phyloP scores from a whole-genome alignment of 2,888 invertebrate species.

The Apeira syringaria region DNA sequence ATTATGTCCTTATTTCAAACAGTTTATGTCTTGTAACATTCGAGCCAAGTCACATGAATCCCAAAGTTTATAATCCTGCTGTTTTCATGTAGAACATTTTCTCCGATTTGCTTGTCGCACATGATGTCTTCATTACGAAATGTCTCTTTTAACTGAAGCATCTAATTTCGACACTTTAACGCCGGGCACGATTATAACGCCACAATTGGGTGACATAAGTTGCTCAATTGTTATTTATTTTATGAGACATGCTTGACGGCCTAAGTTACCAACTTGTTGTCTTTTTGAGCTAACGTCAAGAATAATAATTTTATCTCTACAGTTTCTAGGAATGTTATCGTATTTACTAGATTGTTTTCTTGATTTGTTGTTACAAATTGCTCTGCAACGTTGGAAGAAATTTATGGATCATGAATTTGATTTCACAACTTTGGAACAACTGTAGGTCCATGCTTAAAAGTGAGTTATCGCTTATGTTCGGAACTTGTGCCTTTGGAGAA shows the following conservation, averaged over 20 bases:
- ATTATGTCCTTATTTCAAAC: constrained; percentile 43
- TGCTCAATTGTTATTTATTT: constrained; percentile 65
- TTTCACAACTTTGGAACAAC: constrained; percentile 31
- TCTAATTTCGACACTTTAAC: constrained; percentile 49
- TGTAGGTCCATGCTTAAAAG: constrained; percentile 33
- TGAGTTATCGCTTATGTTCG: constrained; percentile 52
- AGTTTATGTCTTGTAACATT: constrained; percentile 24
- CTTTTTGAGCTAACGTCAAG: constrained; percentile 9
- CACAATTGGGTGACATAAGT: constrained; percentile 59
- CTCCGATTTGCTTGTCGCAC: constrained; percentile 20
- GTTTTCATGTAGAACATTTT: constrained; percentile 20
- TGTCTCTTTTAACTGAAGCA: constrained; percentile 28
- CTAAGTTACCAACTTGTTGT: constrained; percentile 39
- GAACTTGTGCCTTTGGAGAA: constrained; percentile 54
- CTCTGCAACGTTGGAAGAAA: constrained; percentile 22
- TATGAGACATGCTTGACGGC: constrained; percentile 43
- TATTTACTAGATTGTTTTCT: constrained; percentile 16
- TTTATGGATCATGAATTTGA: constrained; percentile 29
- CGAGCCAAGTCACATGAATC: constrained; percentile 33
- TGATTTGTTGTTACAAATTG: constrained; percentile 29
- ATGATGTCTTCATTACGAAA: constrained; percentile 23
- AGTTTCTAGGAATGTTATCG: constrained; percentile 22
- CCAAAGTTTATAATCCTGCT: constrained; percentile 36
- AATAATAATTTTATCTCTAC: constrained; percentile 21
- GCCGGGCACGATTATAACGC: constrained; percentile 35